These are phyloP conservation scores for Gila robusta DNA, from an alignment of 2,797 vertebrate species.

Conservation along the genomic window DNA sequence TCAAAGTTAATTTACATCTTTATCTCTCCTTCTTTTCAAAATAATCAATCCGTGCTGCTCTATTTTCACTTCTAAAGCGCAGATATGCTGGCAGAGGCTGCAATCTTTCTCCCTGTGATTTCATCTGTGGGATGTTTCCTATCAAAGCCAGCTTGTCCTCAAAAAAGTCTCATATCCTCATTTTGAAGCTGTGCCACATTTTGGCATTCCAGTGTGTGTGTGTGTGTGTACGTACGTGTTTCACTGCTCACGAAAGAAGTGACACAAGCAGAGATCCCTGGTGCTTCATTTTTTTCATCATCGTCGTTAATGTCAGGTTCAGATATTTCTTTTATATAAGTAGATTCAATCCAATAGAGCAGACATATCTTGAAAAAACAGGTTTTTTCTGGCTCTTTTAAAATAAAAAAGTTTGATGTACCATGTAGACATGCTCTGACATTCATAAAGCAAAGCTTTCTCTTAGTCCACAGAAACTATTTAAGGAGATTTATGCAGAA, in stretches of 20 bases:
- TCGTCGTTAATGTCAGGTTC: constrained; percentile 33
- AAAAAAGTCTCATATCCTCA: constrained; percentile 45
- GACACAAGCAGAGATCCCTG: constrained; percentile 28
- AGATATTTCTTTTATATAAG: constrained; percentile 36
- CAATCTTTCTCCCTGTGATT: constrained; percentile 50
- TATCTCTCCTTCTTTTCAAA: constrained; percentile 52
- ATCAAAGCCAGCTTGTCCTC: constrained; percentile 53
- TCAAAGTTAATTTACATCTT: constrained; percentile 54
- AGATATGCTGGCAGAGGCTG: constrained; percentile 47
- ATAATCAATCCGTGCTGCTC: constrained; percentile 58
- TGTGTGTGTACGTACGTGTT: neutral
- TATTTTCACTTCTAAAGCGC: constrained; percentile 47
- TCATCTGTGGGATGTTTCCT: constrained; percentile 54
- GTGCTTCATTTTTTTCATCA: constrained; percentile 33
- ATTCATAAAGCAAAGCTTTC: neutral
- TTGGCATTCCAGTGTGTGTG: neutral
- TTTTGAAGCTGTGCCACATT: constrained; percentile 47
- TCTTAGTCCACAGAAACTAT: neutral
- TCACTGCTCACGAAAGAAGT: constrained; percentile 1
- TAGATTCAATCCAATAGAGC: constrained; percentile 24
- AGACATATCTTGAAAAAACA: constrained; percentile 1
- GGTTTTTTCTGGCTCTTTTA: constrained; percentile 19
- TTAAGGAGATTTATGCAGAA: neutral
- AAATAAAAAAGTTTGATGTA: constrained; percentile 18
- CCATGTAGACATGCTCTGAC: constrained; percentile 22